Conservation (phyloP, 2,113 vertebrate species). For the Pogonocichla stellata region DNA sequence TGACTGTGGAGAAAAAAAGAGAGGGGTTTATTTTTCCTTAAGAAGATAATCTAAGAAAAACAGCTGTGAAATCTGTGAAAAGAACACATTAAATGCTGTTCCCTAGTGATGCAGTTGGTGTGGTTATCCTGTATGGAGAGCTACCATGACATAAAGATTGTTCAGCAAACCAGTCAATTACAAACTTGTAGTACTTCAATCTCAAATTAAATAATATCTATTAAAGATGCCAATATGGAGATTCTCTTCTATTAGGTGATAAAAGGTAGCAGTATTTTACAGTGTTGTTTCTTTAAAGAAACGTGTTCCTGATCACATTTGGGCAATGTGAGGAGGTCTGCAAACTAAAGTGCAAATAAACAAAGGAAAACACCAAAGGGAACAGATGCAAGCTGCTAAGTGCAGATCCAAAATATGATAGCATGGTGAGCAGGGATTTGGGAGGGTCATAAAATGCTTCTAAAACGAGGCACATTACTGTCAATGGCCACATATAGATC, state of each 20-base stretch:
- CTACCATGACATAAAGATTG: not conserved
- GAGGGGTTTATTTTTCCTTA: not conserved
- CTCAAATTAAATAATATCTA: not conserved
- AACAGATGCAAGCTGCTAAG: not conserved
- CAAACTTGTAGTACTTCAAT: not conserved
- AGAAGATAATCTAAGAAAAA: not conserved
- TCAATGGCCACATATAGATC: not conserved
- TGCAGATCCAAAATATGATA: not conserved
- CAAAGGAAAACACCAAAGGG: not conserved
- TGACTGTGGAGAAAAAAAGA: constrained; percentile 73
- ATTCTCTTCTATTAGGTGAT: not conserved
- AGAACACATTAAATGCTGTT: not conserved
- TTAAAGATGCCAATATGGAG: not conserved
- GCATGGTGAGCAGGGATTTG: not conserved
- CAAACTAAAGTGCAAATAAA: not conserved
- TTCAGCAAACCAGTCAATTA: not conserved
- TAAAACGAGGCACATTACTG: not conserved
- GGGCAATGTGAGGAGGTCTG: not conserved
- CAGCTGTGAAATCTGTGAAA: not conserved
- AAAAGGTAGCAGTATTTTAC: not conserved
- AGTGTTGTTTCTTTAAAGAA: not conserved
- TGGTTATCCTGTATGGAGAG: not conserved
- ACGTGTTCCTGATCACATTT: not conserved
- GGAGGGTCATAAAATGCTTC: not conserved
- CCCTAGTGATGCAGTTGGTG: not conserved